Base-by-base conservation (phyloP, 2,888 invertebrate species). In the Gastracanthus pulcherrimus region DNA sequence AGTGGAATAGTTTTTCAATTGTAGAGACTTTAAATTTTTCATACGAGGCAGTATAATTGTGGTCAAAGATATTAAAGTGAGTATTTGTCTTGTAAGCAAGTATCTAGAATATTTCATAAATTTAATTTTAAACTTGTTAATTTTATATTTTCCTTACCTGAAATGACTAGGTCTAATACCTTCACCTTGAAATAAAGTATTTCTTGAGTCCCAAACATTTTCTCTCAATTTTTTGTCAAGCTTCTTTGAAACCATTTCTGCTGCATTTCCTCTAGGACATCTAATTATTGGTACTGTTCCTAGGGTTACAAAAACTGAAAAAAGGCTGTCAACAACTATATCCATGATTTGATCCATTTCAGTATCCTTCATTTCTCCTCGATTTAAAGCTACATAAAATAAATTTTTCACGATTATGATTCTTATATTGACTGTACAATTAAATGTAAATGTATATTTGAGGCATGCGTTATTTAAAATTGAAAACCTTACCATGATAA, bases 201-300 rank as follows among this genome's bases (percentile, higher is more conserved):
- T 99, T 87, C 99, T 94, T 0, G 98, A 96, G 92, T 99, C 99
- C 93, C 99, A 96, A 16, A 99, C 93, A 92, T 99, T 99, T 90
- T 99, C 99, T 76, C 98, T 93, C 74, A 99, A 93, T 92, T 99
- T 99, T 91, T 99, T 99, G 88, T 99, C 98, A 83, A 99, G 93
- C 92, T 98, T 98, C 91, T 97, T 97, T 0, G 98, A 98, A 0
- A 99, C 98, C 97, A 98, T 98, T 93, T 99, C 99, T 0, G 99
- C 99, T 0, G 99, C 99, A 92, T 98, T 98, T 70, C 98, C 98
- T 91, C 96, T 95, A 7, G 98, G 98, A 92, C 98, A 96, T 86
- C 98, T 93, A 72, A 93, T 93, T 48, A 94, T 93, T 2, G 93
- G 93, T 34, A 93, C 93, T 90, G 94, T 94, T 93, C 99, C 98